Percentiles rank a stretch among this genome's conserved stretches.
Conservation (phyloP, 2,113 vertebrate genomes). For the Prionailurus viverrinus region DNA sequence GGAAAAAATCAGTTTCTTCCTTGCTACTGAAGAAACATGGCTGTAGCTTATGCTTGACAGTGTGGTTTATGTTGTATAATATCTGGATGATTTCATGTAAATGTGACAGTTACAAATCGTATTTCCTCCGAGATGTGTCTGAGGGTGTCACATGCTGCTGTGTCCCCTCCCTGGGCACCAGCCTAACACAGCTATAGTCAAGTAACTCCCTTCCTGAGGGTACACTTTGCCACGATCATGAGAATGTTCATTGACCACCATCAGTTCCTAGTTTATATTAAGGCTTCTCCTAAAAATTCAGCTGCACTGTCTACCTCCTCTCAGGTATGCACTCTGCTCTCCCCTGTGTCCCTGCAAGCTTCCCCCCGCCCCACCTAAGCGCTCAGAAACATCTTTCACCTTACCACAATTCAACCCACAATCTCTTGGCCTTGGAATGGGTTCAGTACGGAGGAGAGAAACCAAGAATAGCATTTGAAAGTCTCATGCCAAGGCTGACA, state of each 20-base stretch:
- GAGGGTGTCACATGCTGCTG: background rate
- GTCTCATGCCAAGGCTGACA: conserved; percentile 43
- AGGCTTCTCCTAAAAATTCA: background rate
- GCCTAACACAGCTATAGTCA: fast-evolving
- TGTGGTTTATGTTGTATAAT: background rate
- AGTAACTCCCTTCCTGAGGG: background rate
- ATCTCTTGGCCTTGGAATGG: conserved; percentile 66
- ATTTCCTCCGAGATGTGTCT: background rate
- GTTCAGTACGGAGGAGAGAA: conserved; percentile 63
- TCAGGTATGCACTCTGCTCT: background rate
- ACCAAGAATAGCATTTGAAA: conserved; percentile 60
- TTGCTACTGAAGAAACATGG: background rate
- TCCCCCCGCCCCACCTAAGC: background rate
- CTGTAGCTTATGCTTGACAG: background rate
- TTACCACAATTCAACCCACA: conserved; percentile 44
- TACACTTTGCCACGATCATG: background rate
- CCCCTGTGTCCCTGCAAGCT: background rate
- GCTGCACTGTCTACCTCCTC: background rate
- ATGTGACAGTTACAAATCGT: conserved; percentile 1
- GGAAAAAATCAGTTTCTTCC: background rate
- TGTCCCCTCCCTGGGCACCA: background rate
- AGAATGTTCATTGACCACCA: background rate
- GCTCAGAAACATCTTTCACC: conserved; percentile 55
- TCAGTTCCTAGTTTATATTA: background rate
- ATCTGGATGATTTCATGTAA: background rate